phyloP scores from a whole-genome alignment of 2,888 invertebrate genomes.

The Mycalesis mineus region DNA sequence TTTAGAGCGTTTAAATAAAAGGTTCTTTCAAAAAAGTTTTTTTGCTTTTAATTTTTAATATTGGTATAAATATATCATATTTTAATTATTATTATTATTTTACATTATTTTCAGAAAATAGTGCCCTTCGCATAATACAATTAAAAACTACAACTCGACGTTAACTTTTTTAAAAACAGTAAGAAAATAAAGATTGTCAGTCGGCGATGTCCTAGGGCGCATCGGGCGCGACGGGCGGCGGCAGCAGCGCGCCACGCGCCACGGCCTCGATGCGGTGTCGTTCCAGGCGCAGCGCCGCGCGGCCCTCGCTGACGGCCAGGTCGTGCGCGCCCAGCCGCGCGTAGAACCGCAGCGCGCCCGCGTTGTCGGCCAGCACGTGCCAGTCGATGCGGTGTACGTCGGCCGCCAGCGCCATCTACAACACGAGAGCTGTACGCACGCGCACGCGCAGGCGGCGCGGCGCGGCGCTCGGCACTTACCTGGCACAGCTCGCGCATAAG shows the following conservation, averaged over 20 bases:
- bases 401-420: constrained; percentile 57
- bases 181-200: no score
- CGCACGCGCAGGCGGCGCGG: neutral
- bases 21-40: no score
- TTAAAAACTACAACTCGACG: no score
- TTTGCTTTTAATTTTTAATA: no score
- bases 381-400: constrained; percentile 84
- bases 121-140: no score
- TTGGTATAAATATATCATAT: no score
- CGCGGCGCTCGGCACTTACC: constrained; percentile 17
- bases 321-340: constrained; percentile 80
- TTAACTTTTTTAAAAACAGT: no score
- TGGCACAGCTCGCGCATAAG: constrained; percentile 72
- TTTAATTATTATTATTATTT: no score
- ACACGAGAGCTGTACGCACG: neutral
- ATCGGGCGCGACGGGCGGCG: no score
- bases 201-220: no score
- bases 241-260: constrained; percentile 29
- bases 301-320: constrained; percentile 50
- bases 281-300: constrained; percentile 60
- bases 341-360: constrained; percentile 88
- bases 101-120: no score
- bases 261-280: constrained; percentile 41
- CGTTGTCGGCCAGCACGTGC: constrained; percentile 85
- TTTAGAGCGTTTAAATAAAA: no score